Conservation (phyloP, 2,888 invertebrate genomes). For the Agrochola macilenta region DNA sequence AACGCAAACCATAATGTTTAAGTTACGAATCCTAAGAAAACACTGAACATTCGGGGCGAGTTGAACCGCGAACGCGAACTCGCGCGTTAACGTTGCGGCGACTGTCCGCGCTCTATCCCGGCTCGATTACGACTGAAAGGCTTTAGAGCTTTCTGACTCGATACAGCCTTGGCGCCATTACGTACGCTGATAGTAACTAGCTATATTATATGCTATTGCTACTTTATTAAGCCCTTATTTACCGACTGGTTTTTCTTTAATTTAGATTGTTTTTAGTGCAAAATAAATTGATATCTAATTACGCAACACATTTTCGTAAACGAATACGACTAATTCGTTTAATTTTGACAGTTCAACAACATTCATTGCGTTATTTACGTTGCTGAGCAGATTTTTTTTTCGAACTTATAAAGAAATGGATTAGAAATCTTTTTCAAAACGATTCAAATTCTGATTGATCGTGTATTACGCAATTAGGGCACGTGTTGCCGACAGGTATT, state of each 20-base stretch:
- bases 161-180: slow-evolving; percentile 63
- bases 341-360: too few relatives aligned
- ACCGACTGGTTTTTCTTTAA: neutral
- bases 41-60: slow-evolving; percentile 57
- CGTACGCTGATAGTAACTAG: slow-evolving; percentile 56
- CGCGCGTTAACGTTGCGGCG: slow-evolving; percentile 60
- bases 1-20: slow-evolving; percentile 61
- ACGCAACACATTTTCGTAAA: too few relatives aligned
- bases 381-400: too few relatives aligned
- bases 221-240: neutral
- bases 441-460: too few relatives aligned
- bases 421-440: too few relatives aligned
- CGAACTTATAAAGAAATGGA: too few relatives aligned
- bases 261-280: neutral
- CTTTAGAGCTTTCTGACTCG: slow-evolving; percentile 66
- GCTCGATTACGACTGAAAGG: slow-evolving; percentile 70
- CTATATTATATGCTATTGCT: slow-evolving; percentile 4
- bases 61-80: slow-evolving; percentile 59
- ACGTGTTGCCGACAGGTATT: neutral
- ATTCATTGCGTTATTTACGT: too few relatives aligned
- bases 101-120: slow-evolving; percentile 63
- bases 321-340: too few relatives aligned
- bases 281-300: neutral
- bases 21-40: slow-evolving; percentile 51
- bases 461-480: too few relatives aligned